Conservation (phyloP, 2,888 invertebrate genomes). For the Tenthredo mesomela region DNA sequence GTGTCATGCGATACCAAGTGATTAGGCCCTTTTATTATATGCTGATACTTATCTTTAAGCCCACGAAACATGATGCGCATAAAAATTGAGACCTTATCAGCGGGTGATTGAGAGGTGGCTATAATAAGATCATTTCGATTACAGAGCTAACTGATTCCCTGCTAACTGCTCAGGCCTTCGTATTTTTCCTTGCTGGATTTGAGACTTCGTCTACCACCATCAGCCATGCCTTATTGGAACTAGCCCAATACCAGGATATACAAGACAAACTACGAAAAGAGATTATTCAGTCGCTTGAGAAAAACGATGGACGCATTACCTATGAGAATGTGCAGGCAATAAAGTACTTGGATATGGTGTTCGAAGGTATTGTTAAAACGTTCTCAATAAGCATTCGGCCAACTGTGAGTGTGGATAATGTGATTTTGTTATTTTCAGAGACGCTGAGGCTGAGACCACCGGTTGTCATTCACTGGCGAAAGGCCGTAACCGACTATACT, state of each 20-base stretch:
- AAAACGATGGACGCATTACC: conserved; percentile 70
- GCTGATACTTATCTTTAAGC: background rate
- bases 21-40: background rate
- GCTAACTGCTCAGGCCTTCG: conserved; percentile 76
- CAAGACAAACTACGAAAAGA: conserved; percentile 75
- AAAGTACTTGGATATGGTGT: conserved; percentile 76
- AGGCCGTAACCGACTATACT: conserved; percentile 66
- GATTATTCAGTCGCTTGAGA: conserved; percentile 68
- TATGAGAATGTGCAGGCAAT: conserved; percentile 75
- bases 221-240: conserved; percentile 75
- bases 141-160: conserved; percentile 71
- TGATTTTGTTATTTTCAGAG: conserved; percentile 68
- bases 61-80: background rate
- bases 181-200: conserved; percentile 78
- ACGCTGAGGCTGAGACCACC: conserved; percentile 78
- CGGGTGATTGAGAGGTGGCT: background rate
- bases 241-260: conserved; percentile 75
- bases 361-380: conserved; percentile 68
- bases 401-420: background rate
- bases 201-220: conserved; percentile 78
- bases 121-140: conserved; percentile 12
- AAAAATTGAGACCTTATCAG: background rate
- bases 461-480: conserved; percentile 68
- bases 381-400: background rate
- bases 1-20: background rate